Evolutionary conservation across 2,888 invertebrate species (phyloP), one percentile per base, ranked within the genome.

Genomic region (Lamellibrachia satsuma): DNA sequence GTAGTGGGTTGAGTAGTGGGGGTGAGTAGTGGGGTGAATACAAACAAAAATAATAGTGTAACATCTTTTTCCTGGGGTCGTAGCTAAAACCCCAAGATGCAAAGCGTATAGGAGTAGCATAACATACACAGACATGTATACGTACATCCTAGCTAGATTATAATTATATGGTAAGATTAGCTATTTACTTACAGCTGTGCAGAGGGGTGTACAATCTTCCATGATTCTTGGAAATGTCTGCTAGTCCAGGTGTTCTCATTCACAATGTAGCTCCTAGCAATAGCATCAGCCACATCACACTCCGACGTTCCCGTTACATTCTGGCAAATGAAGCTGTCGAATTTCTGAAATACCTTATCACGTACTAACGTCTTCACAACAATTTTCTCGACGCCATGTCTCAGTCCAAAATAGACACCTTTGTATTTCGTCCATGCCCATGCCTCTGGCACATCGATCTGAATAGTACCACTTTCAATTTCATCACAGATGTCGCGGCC

Each of bases 401-500:
- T 92, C 51, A 55, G 75, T 51, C 93, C 93, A 75, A 90, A 92
- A 39, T 93, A 93, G 52, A 93, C 57, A 27, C 93, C 93, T 22
- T 92, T 92, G 51, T 39, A 15, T 52, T 92, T 92, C 2, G 92
- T 52, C 39, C 60, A 90, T 27, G 90, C 92, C 7, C 91, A 91
- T 6, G n/a, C 27, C 22, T 91, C 55, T 7, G 93, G 93, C 39
- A 92, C 90, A 11, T 90, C 39, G 11, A 93, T 52, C 52, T 91
- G 57, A 22, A 93, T 52, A 90, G n/a, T 27, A 2, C 92, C 93
- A 52, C 52, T 55, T 27, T 92, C 60, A 11, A 93, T 90, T 51
- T 92, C 92, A 6, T 90, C 90, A 90, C 93, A 93, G n/a, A 93
- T 55, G 90, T 93, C 93, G 11, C 27, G 27, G 4, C 93, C 93